phyloP scores from a whole-genome alignment of 2,113 vertebrate genomes.

The Dasyprocta punctata region DNA sequence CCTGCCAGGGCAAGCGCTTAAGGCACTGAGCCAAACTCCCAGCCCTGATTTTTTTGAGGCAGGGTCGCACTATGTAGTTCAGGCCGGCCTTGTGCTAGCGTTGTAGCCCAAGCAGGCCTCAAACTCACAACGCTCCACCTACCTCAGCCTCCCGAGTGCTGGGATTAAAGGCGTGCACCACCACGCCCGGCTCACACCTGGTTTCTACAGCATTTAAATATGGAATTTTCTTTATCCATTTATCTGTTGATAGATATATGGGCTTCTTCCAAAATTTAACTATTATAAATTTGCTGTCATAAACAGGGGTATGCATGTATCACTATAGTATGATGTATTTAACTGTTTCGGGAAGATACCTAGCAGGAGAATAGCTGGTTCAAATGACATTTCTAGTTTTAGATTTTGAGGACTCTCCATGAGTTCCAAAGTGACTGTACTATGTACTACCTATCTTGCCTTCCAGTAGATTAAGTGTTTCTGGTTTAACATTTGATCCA shows the following conservation, averaged over 20 bases:
- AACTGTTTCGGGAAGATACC: not conserved
- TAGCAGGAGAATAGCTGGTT: not conserved
- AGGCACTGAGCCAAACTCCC: too few relatives aligned
- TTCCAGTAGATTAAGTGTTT: not conserved
- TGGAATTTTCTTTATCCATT: not conserved
- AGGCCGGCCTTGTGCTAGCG: too few relatives aligned
- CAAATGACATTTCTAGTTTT: not conserved
- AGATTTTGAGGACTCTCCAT: not conserved
- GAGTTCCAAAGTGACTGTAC: not conserved
- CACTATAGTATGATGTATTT: not conserved
- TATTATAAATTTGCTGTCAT: not conserved
- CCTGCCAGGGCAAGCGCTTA: too few relatives aligned
- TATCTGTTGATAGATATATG: not conserved
- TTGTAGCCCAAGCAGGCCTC: too few relatives aligned
- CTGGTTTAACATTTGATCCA: not conserved
- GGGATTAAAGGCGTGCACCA: too few relatives aligned
- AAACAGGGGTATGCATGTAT: not conserved
- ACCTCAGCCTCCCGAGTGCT: too few relatives aligned
- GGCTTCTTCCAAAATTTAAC: not conserved
- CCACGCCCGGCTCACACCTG: too few relatives aligned
- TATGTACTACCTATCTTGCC: not conserved
- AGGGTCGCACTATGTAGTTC: too few relatives aligned
- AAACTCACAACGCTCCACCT: too few relatives aligned
- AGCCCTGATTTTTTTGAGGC: too few relatives aligned
- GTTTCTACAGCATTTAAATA: not conserved